A percentile compares a stretch with the other conserved stretches of the same genome.
Conservation (phyloP, 1,140 invertebrate species). For the Panagrolaimus sp. region DNA sequence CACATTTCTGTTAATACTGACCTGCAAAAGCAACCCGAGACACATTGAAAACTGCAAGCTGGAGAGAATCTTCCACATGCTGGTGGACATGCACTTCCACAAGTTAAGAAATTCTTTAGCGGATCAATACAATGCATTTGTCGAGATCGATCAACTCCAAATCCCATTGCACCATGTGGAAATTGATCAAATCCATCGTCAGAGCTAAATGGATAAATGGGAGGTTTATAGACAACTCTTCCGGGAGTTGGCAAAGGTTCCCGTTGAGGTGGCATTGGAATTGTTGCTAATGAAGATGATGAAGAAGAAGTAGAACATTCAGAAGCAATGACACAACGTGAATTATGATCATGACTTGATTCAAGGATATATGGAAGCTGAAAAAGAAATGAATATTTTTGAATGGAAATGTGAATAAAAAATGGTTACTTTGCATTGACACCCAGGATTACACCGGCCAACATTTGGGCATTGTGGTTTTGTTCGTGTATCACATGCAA, state of each 20-base stretch:
- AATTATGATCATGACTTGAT: neutral
- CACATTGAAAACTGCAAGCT: neutral
- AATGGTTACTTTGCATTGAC: conserved; percentile 3
- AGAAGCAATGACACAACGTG: neutral
- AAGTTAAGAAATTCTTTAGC: conserved; percentile 6
- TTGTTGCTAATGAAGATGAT: no score
- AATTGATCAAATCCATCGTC: neutral
- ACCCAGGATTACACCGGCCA: neutral
- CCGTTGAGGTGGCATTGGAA: no score
- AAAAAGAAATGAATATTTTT: no score
- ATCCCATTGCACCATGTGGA: neutral
- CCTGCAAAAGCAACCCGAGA: conserved; percentile 8
- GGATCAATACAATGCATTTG: conserved; percentile 4
- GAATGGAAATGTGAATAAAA: no score
- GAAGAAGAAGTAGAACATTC: neutral
- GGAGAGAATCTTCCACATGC: conserved; percentile 4
- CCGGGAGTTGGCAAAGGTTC: neutral
- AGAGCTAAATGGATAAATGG: neutral
- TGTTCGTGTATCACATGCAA: neutral
- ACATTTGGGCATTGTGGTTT: neutral
- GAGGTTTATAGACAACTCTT: neutral
- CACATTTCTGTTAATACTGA: no score
- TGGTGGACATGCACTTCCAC: neutral
- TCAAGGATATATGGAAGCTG: conserved; percentile 10
- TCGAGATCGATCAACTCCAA: neutral